These are phyloP conservation scores for Phania funesta DNA, from an alignment of 2,888 invertebrate genomes.

Conservation along the genomic window DNA sequence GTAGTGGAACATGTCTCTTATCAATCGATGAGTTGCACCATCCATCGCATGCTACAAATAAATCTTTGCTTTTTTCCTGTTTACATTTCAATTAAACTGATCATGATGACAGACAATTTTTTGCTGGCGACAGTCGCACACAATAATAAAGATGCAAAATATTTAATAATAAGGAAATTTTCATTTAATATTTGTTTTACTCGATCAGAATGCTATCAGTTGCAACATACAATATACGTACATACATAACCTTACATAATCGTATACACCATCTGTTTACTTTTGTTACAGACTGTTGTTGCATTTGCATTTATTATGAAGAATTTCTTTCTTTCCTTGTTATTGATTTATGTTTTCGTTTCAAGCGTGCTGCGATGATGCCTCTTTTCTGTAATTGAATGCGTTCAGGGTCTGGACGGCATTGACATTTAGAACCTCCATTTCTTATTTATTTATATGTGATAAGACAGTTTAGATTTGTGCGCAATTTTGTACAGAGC, in stretches of 20 bases:
- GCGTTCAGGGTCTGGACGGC: slow-evolving; percentile 43
- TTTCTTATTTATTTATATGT: not conserved
- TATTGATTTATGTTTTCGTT: not conserved
- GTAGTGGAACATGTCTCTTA: slow-evolving; percentile 7
- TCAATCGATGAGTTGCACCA: slow-evolving; percentile 31
- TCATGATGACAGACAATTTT: not conserved
- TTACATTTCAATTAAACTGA: slow-evolving; percentile 30
- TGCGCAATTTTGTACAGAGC: too few species aligned
- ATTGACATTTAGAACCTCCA: slow-evolving; percentile 50
- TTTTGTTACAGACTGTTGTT: slow-evolving; percentile 1
- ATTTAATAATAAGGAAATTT: not conserved
- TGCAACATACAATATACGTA: too few species aligned
- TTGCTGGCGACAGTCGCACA: not conserved
- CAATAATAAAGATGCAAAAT: not conserved
- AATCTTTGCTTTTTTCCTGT: slow-evolving; percentile 37
- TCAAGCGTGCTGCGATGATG: not conserved
- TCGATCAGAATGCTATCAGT: too few species aligned
- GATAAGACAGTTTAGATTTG: too few species aligned
- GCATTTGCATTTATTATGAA: not conserved
- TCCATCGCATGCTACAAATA: slow-evolving; percentile 21
- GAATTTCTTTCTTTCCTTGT: not conserved
- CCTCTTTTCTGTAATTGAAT: slow-evolving; percentile 22
- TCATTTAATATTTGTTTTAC: too few species aligned
- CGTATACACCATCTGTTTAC: too few species aligned
- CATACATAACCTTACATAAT: too few species aligned